Conservation (phyloP, 2,888 invertebrate species). For the Andrena minutula region DNA sequence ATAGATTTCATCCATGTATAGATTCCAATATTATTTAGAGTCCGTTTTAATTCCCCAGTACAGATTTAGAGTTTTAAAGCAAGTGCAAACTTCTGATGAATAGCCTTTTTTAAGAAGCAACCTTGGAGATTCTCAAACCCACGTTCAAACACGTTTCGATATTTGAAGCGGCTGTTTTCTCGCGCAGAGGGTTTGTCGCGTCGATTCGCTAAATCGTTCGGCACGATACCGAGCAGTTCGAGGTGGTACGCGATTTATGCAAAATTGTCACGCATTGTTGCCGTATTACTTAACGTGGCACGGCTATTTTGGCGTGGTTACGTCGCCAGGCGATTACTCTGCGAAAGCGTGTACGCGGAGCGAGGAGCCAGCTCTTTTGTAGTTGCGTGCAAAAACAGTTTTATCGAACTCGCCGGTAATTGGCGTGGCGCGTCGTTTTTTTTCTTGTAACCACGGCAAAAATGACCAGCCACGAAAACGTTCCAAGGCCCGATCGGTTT, state of each 20-base stretch:
- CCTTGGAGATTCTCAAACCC: background rate
- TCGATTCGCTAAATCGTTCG: background rate
- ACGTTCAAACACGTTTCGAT: background rate
- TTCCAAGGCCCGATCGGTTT: background rate
- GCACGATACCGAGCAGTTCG: background rate
- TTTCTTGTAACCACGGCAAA: background rate
- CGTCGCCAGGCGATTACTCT: slow-evolving; percentile 33
- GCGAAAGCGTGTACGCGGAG: slow-evolving; percentile 34
- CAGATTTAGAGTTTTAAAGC: too few species aligned
- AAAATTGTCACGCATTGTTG: slow-evolving; percentile 44
- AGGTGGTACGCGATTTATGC: slow-evolving; percentile 31
- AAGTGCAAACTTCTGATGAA: too few species aligned
- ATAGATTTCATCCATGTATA: too few species aligned
- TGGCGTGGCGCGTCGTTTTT: slow-evolving; percentile 18
- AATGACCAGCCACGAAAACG: slow-evolving; percentile 18
- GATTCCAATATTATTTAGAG: too few species aligned
- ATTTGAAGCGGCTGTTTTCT: background rate
- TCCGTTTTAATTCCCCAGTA: too few species aligned
- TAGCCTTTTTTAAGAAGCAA: background rate
- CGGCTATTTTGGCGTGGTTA: slow-evolving; percentile 48
- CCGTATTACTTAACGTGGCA: slow-evolving; percentile 45
- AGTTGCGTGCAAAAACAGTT: slow-evolving; percentile 31
- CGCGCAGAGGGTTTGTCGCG: background rate
- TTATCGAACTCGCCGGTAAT: slow-evolving; percentile 47
- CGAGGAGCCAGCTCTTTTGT: slow-evolving; percentile 29